These are phyloP conservation scores for Geophilus truncorum DNA, from an alignment of 2,888 invertebrate genomes.

Conservation along the genomic window DNA sequence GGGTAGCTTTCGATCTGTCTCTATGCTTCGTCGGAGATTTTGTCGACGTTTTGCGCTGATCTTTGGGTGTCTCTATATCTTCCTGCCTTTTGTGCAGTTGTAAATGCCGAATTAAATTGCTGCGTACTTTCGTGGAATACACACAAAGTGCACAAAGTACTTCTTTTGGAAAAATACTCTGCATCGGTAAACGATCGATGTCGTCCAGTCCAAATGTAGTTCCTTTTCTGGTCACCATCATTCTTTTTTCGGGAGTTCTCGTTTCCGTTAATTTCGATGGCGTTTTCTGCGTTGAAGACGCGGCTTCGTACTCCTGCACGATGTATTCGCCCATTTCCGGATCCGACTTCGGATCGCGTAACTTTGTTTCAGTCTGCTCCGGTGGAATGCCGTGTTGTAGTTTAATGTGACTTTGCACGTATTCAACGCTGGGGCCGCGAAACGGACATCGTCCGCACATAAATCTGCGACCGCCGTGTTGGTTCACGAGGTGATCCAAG, in stretches of 20 bases:
- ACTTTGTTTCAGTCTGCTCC: slow-evolving; percentile 1
- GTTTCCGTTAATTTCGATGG: background rate
- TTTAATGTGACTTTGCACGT: slow-evolving; percentile 58
- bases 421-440: slow-evolving; percentile 57
- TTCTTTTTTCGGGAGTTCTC: background rate
- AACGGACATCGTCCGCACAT: slow-evolving; percentile 58
- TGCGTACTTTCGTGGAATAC: slow-evolving; percentile 60
- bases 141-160: slow-evolving; percentile 60
- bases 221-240: background rate
- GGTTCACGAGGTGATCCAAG: slow-evolving; percentile 28
- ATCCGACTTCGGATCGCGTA: background rate
- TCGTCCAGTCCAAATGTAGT: slow-evolving; percentile 32
- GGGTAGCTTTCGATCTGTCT: background rate
- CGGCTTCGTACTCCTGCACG: background rate
- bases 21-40: background rate
- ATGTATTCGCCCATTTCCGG: slow-evolving; percentile 31
- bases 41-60: background rate
- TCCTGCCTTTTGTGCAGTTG: slow-evolving; percentile 54
- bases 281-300: background rate
- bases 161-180: slow-evolving; percentile 40
- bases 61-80: background rate
- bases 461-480: slow-evolving; percentile 57
- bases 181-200: slow-evolving; percentile 39
- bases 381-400: slow-evolving; percentile 34
- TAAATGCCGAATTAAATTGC: slow-evolving; percentile 67